A percentile compares a stretch with the other conserved stretches of the same genome.
phyloP scores from a whole-genome alignment of 1,140 invertebrate species.

The Drosophila kohkoa region DNA sequence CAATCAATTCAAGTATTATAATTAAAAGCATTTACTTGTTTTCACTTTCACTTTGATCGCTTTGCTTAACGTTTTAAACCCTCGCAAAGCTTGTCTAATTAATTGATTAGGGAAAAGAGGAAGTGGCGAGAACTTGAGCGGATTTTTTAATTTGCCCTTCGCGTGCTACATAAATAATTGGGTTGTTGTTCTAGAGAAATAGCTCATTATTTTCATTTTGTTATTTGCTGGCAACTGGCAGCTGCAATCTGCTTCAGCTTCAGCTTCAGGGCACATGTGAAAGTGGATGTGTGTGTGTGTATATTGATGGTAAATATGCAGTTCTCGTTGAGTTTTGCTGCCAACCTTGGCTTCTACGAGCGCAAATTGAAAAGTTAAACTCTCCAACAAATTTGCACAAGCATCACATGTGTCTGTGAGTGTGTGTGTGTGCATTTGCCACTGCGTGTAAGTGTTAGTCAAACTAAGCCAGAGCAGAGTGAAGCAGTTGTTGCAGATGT shows the following conservation, averaged over 20 bases:
- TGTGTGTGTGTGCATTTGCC: not conserved
- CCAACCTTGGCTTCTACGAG: conserved; percentile 36
- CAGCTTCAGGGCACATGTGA: conserved; percentile 4
- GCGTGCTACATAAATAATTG: conserved; percentile 55
- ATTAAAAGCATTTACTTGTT: not conserved
- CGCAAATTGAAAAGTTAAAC: conserved; percentile 72
- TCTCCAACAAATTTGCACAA: conserved; percentile 56
- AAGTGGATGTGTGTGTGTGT: not conserved
- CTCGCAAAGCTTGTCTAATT: not conserved
- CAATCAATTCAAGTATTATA: not conserved
- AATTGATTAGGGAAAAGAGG: conserved; percentile 2
- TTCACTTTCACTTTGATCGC: not conserved
- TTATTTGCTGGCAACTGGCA: conserved; percentile 1
- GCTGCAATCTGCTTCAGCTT: conserved; percentile 13
- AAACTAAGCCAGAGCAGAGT: conserved; percentile 49
- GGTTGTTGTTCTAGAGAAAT: conserved; percentile 28
- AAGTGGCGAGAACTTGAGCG: not conserved
- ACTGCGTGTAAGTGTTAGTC: conserved; percentile 35
- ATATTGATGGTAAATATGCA: conserved; percentile 62
- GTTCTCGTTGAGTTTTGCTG: conserved; percentile 6
- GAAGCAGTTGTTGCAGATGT: conserved; percentile 22
- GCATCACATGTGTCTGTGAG: conserved; percentile 11
- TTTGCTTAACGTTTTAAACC: not conserved
- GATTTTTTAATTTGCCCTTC: conserved; percentile 19
- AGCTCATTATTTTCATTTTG: conserved; percentile 24